phyloP scores from a whole-genome alignment of 2,113 vertebrate genomes.

The Theropithecus gelada region DNA sequence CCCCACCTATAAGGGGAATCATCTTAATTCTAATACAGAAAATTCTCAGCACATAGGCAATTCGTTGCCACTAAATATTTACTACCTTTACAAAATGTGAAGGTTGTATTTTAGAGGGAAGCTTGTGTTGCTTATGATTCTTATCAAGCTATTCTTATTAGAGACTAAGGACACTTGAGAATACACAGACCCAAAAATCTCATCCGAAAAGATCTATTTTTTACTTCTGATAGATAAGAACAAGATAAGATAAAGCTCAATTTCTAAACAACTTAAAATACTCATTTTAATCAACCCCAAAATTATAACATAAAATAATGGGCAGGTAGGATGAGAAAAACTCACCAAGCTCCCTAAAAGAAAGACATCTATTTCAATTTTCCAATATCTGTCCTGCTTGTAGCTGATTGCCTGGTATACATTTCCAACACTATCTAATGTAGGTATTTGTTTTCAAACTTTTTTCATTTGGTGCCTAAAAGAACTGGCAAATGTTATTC shows the following conservation, averaged over 20 bases:
- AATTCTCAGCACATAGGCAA: background rate
- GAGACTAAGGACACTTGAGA: background rate
- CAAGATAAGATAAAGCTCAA: slow-evolving; percentile 14
- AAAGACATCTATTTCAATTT: slow-evolving; percentile 20
- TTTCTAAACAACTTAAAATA: slow-evolving; percentile 42
- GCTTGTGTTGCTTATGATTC: background rate
- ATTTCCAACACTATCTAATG: slow-evolving; percentile 28
- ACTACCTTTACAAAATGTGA: slow-evolving; percentile 42
- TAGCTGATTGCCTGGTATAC: background rate
- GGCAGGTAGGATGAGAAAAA: background rate
- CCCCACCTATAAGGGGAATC: background rate
- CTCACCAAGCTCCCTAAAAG: background rate
- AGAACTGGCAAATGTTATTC: background rate
- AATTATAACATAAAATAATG: slow-evolving; percentile 40
- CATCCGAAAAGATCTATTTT: background rate
- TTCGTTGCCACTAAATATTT: background rate
- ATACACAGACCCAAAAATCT: slow-evolving; percentile 12
- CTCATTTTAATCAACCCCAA: slow-evolving; percentile 44
- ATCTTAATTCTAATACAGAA: background rate
- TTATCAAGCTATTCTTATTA: slow-evolving; percentile 21
- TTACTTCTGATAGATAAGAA: slow-evolving; percentile 22
- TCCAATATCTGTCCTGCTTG: background rate
- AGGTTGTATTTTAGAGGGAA: slow-evolving; percentile 24
- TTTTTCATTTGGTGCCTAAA: background rate
- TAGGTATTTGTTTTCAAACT: background rate